Conservation (phyloP, 1,140 invertebrate species). For the Drosophila hydei region DNA sequence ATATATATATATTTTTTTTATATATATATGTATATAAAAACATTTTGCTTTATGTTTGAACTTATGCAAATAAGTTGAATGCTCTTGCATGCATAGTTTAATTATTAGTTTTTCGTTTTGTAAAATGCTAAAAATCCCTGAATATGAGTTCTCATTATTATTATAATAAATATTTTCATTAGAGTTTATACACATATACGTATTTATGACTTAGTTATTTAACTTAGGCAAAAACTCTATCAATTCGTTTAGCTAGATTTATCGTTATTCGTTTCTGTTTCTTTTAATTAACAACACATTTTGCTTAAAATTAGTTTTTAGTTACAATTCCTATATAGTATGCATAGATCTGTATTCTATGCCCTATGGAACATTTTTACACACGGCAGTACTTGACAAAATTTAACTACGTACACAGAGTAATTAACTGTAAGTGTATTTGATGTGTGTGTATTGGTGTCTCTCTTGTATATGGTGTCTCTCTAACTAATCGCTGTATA, state of each 20-base stretch:
- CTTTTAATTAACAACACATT: conserved; percentile 57
- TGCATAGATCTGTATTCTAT: conserved; percentile 30
- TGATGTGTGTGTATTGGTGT: conserved; percentile 46
- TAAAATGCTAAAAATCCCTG: conserved; percentile 84
- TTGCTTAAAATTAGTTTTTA: conserved; percentile 48
- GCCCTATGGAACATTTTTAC: conserved; percentile 34
- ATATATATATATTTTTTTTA: conserved; percentile 5
- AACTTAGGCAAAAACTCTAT: conserved; percentile 48
- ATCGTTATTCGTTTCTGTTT: conserved; percentile 21
- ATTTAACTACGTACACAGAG: conserved; percentile 53
- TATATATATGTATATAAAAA: conserved; percentile 51
- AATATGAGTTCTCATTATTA: conserved; percentile 82
- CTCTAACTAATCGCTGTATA: conserved; percentile 50
- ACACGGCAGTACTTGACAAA: conserved; percentile 71
- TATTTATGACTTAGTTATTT: conserved; percentile 49
- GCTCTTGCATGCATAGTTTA: conserved; percentile 39
- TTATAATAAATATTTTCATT: conserved; percentile 1
- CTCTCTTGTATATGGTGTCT: conserved; percentile 31
- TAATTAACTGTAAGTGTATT: conserved; percentile 48
- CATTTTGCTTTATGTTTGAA: conserved; percentile 44
- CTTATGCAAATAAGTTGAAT: conserved; percentile 48
- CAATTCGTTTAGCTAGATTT: conserved; percentile 58
- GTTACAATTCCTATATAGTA: conserved; percentile 44
- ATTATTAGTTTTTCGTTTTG: conserved; percentile 49
- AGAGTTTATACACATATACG: conserved; percentile 33